phyloP scores from a whole-genome alignment of 2,888 invertebrate species.

The Sipunculus nudus region DNA sequence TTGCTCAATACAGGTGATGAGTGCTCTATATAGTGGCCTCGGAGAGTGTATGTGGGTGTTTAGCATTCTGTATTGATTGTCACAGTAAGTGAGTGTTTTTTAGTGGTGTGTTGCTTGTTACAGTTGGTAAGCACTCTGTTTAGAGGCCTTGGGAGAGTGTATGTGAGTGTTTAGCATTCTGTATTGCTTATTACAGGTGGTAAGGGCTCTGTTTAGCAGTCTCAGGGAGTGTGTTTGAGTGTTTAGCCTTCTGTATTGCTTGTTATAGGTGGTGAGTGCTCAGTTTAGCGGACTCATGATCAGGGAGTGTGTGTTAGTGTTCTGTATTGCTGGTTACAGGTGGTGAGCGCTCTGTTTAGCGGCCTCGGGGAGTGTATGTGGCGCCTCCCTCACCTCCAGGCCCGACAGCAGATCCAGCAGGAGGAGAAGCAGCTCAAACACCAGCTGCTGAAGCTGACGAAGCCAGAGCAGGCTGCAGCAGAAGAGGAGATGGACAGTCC shows the following conservation, averaged over 20 bases:
- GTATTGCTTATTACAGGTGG: conserved; percentile 7
- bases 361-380: conserved; percentile 5
- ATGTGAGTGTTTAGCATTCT: too few relatives aligned
- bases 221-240: conserved; percentile 6
- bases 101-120: too few relatives aligned
- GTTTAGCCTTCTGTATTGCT: too few relatives aligned
- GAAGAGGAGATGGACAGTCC: neutral
- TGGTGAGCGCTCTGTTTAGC: conserved; percentile 3
- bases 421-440: conserved; percentile 4
- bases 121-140: too few relatives aligned
- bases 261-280: neutral
- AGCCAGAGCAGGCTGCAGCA: neutral
- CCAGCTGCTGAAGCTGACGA: neutral
- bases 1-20: too few relatives aligned
- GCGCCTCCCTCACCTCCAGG: conserved; percentile 1
- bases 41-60: too few relatives aligned
- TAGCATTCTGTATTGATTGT: too few relatives aligned
- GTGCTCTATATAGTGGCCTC: too few relatives aligned
- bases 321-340: conserved; percentile 1
- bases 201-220: neutral
- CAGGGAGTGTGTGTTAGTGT: too few relatives aligned
- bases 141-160: too few relatives aligned
- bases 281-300: too few relatives aligned
- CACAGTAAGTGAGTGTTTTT: too few relatives aligned
- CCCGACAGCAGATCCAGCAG: neutral